phyloP scores from a whole-genome alignment of 2,797 vertebrate genomes.

The Poeciliopsis gracilis region DNA sequence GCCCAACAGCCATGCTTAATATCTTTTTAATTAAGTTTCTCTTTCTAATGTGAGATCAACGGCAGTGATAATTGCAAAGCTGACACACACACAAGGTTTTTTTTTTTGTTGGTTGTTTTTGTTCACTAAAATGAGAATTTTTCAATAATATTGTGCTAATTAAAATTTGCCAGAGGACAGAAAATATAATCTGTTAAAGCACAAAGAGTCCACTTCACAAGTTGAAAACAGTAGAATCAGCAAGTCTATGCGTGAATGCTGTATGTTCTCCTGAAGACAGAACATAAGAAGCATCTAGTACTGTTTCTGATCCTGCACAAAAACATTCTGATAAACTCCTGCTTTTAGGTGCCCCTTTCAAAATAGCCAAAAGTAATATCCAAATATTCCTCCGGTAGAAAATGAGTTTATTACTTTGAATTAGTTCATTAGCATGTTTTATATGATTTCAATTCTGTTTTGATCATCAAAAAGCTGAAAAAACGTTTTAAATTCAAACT shows the following conservation, averaged over 20 bases:
- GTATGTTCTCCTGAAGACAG: neutral
- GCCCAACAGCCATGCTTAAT: constrained; percentile 77
- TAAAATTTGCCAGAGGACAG: constrained; percentile 68
- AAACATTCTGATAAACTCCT: neutral
- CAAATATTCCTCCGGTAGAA: neutral
- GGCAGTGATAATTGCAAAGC: constrained; percentile 54
- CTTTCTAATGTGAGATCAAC: constrained; percentile 69
- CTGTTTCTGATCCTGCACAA: neutral
- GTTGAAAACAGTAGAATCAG: neutral
- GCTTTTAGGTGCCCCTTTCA: neutral
- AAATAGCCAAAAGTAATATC: neutral
- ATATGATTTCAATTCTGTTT: neutral
- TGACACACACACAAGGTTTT: constrained; percentile 44
- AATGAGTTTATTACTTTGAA: neutral
- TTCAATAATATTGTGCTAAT: constrained; percentile 70
- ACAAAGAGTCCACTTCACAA: constrained; percentile 43
- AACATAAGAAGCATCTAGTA: neutral
- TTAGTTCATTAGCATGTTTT: neutral
- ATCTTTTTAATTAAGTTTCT: constrained; percentile 82
- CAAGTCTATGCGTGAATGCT: neutral
- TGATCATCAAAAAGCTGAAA: neutral
- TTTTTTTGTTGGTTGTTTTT: constrained; percentile 44
- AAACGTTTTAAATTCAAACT: neutral
- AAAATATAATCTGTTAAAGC: constrained; percentile 26
- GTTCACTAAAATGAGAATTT: constrained; percentile 76